These are phyloP conservation scores for Vulpes lagopus DNA, from an alignment of 2,113 vertebrate genomes.

Conservation along the genomic window DNA sequence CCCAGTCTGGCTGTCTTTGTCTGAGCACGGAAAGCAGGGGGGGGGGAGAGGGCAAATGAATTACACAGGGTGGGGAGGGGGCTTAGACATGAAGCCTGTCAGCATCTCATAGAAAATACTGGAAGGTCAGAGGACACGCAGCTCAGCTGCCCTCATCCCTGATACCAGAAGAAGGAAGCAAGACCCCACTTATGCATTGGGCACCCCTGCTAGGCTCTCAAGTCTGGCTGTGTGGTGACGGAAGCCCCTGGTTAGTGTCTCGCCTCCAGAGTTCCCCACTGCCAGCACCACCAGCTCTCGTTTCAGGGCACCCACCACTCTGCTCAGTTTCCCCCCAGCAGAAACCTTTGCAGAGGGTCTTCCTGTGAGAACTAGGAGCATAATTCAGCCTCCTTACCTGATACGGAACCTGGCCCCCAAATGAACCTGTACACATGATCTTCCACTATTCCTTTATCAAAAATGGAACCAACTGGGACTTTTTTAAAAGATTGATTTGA, in stretches of 20 bases:
- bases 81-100: background rate
- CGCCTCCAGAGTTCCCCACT: background rate
- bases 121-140: rapidly evolving
- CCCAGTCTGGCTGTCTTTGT: background rate
- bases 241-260: background rate
- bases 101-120: background rate
- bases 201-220: rapidly evolving
- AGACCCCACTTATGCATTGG: rapidly evolving
- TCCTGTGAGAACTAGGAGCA: too few relatives aligned
- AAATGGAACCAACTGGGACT: background rate
- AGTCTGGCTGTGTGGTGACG: too few relatives aligned
- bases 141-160: rapidly evolving
- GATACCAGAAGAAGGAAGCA: background rate
- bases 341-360: background rate
- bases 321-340: rapidly evolving
- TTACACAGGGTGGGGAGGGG: rapidly evolving
- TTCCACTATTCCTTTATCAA: background rate
- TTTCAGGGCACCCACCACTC: too few relatives aligned
- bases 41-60: too few relatives aligned
- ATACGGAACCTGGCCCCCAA: background rate
- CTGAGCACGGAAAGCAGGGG: rapidly evolving
- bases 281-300: too few relatives aligned
- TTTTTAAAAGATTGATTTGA: too few relatives aligned
- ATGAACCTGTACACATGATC: background rate
- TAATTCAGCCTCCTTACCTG: background rate